Conservation (phyloP, 2,113 vertebrate species). For the Podarcis muralis region DNA sequence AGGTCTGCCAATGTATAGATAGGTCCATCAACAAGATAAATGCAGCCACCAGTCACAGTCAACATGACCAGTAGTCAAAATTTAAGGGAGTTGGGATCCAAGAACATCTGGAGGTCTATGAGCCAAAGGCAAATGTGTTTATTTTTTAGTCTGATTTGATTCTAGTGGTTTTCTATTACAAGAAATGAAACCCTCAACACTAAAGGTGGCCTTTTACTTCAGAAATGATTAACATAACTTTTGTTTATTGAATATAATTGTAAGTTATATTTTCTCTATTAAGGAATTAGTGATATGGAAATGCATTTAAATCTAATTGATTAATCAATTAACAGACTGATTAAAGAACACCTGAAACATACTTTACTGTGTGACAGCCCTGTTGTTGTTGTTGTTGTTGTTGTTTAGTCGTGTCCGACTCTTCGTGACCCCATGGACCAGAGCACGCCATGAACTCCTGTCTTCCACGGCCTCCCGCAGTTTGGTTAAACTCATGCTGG, state of each 20-base stretch:
- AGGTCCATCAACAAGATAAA: neutral
- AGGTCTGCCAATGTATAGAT: neutral
- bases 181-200: neutral
- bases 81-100: too few relatives aligned
- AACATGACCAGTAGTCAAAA: too few relatives aligned
- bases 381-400: too few relatives aligned
- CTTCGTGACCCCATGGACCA: too few relatives aligned
- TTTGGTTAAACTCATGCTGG: too few relatives aligned
- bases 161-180: neutral
- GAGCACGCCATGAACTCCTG: too few relatives aligned
- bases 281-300: neutral
- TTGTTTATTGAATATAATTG: neutral
- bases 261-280: neutral
- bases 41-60: neutral
- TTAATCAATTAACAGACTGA: neutral
- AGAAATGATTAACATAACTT: neutral
- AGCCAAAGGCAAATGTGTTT: neutral
- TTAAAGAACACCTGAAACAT: neutral
- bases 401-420: too few relatives aligned
- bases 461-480: too few relatives aligned
- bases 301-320: neutral
- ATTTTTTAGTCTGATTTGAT: neutral
- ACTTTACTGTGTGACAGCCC: neutral
- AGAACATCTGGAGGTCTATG: neutral
- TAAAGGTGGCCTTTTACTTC: neutral